phyloP scores from a whole-genome alignment of 2,797 vertebrate genomes.

The Harpagifer antarcticus region DNA sequence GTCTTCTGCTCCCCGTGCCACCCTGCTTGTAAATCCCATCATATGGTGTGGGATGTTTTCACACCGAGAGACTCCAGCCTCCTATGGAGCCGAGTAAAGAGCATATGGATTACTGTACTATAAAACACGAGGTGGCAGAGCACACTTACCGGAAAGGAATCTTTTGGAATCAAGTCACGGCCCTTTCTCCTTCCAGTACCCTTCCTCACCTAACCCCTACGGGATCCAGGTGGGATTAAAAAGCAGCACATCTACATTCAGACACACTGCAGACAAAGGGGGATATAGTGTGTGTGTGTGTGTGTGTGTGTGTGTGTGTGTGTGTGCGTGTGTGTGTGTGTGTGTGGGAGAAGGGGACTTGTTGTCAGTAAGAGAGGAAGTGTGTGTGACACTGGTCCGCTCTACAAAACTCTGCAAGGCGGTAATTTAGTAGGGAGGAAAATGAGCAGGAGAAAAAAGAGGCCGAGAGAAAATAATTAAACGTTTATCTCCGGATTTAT shows the following conservation, averaged over 20 bases:
- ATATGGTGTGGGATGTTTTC: slow-evolving; percentile 1
- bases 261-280: slow-evolving; percentile 24
- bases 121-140: slow-evolving; percentile 26
- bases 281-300: not conserved
- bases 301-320: not conserved
- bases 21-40: slow-evolving; percentile 26
- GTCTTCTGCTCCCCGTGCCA: not conserved
- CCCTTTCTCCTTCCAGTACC: slow-evolving; percentile 63
- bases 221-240: slow-evolving; percentile 66
- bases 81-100: slow-evolving; percentile 13
- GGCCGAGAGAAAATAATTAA: slow-evolving; percentile 73
- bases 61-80: not conserved
- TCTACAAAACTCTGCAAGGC: slow-evolving; percentile 35
- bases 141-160: slow-evolving; percentile 21
- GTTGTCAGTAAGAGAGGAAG: slow-evolving; percentile 11
- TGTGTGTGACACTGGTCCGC: slow-evolving; percentile 32
- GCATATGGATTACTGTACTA: slow-evolving; percentile 34
- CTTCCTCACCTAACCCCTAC: slow-evolving; percentile 44
- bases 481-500: slow-evolving; percentile 77
- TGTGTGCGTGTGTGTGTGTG: too few species aligned
- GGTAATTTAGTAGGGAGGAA: slow-evolving; percentile 48
- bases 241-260: slow-evolving; percentile 57
- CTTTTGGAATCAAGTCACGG: slow-evolving; percentile 65
- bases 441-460: slow-evolving; percentile 54
- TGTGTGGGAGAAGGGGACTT: not conserved